Base-by-base conservation (phyloP, 2,797 vertebrate species). In the Hippoglossus hippoglossus region DNA sequence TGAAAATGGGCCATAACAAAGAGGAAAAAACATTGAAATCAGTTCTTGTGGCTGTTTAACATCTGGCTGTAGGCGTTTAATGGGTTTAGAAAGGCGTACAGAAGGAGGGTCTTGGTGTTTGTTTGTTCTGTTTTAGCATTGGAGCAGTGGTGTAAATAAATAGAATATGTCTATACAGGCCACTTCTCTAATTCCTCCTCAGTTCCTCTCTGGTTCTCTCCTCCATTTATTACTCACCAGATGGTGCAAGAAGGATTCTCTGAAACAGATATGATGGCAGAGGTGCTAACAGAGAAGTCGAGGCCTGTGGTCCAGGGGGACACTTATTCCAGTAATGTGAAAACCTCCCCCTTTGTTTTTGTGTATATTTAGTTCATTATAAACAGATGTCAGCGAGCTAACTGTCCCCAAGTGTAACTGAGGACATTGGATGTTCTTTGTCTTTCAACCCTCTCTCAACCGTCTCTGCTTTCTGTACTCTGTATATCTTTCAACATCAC, bases 41-140 rank as follows among this genome's bases (percentile, higher is more conserved):
- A 50, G 49, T 85, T 67, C 61, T 64, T 73, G 58, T 51, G 52
- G 68, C 76, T 79, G 71, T 87, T 87, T 54, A 91, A 88, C 87
- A 89, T 87, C 86, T 91, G 90, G 88, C 71, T 67, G 47, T 66
- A 70, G 64, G 69, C 69, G 62, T 79, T 88, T 84, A 86, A 82
- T 28, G 76, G 83, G 64, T 67, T 63, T 72, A 63, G 65, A 67
- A 39, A 61, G 60, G 68, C 67, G 76, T 44, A 73, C 59, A 77
- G 67, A 87, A 75, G n/a, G 46, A 74, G 54, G 19, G 19, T 70
- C 73, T 82, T 68, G 74, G 64, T 63, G 71, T 69, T 68, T 77
- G 66, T 79, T 73, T 64, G 70, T 79, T 72, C 47, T 52, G 57
- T 62, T 81, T 72, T 67, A 66, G 54, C 46, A 41, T 76, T 16